A percentile compares a stretch with the other conserved stretches of the same genome.
Conservation (phyloP, 2,113 vertebrate genomes). For the Marmota flaviventris region DNA sequence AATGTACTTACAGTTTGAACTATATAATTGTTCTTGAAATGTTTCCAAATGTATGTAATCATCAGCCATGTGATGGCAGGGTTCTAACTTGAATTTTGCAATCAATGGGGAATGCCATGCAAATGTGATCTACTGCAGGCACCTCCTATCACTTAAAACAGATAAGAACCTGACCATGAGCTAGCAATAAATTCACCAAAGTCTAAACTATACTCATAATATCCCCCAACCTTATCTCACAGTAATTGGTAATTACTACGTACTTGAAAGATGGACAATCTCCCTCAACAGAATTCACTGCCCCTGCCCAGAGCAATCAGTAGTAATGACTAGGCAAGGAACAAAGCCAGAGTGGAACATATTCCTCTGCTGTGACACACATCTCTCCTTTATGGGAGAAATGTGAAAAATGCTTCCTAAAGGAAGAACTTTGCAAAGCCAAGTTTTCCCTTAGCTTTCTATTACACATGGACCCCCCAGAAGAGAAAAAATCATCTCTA, state of each 20-base stretch:
- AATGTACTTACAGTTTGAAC: conserved; percentile 50
- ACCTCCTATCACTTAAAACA: not conserved
- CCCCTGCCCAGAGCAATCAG: not conserved
- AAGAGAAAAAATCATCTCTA: not conserved
- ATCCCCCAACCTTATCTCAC: not conserved
- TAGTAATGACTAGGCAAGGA: not conserved
- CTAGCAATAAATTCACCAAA: not conserved
- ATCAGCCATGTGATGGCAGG: not conserved
- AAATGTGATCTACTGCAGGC: not conserved
- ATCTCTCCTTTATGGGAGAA: not conserved
- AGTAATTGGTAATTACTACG: not conserved
- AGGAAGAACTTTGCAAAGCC: not conserved
- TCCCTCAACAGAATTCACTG: not conserved
- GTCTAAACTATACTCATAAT: not conserved
- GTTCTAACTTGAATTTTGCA: conserved; percentile 5
- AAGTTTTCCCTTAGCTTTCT: not conserved
- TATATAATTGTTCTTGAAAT: conserved; percentile 53
- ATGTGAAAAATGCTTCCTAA: not conserved
- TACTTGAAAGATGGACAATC: not conserved
- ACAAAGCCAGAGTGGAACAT: not conserved
- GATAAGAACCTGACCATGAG: not conserved
- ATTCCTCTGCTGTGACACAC: not conserved
- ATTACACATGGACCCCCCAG: not conserved
- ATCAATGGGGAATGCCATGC: not conserved
- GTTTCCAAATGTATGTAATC: conserved; percentile 65